Percentiles rank a stretch among this genome's conserved stretches.
Evolutionary conservation across 2,113 vertebrate species (phyloP).

Genomic region (Trematocara variabile): DNA sequence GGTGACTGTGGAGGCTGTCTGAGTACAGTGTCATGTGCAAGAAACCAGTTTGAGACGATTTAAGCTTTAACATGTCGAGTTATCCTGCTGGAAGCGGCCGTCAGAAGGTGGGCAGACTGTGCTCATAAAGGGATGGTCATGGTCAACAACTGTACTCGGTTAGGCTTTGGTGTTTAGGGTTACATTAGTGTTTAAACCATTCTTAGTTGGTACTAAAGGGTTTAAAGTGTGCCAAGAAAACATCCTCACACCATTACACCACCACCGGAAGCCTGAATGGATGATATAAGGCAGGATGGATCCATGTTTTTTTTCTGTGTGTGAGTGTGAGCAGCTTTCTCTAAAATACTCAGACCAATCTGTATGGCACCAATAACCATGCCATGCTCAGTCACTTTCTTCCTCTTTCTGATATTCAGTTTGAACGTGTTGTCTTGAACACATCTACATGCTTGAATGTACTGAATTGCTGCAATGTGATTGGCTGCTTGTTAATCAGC

Average conservation of each 20-base stretch:
- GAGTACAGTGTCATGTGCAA: too few relatives aligned
- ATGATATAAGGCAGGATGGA: neutral
- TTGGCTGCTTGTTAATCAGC: neutral
- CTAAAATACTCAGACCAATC: neutral
- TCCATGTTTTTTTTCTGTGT: rapidly evolving
- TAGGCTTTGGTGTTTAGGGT: neutral
- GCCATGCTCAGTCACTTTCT: neutral
- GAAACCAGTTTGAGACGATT: neutral
- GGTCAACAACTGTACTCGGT: neutral
- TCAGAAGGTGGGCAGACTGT: neutral
- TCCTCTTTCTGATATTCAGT: neutral
- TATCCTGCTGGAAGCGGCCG: neutral
- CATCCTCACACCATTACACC: neutral
- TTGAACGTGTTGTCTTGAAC: neutral
- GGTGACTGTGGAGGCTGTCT: too few relatives aligned
- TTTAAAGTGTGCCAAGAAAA: neutral
- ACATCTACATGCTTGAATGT: neutral
- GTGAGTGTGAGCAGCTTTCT: neutral
- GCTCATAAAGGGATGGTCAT: neutral
- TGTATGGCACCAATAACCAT: neutral
- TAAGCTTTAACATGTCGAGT: neutral
- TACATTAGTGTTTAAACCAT: neutral
- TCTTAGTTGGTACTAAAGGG: neutral
- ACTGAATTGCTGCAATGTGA: neutral
- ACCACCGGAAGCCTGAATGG: neutral